phyloP scores from a whole-genome alignment of 2,113 vertebrate genomes.

The Petrocephalus zakoni region DNA sequence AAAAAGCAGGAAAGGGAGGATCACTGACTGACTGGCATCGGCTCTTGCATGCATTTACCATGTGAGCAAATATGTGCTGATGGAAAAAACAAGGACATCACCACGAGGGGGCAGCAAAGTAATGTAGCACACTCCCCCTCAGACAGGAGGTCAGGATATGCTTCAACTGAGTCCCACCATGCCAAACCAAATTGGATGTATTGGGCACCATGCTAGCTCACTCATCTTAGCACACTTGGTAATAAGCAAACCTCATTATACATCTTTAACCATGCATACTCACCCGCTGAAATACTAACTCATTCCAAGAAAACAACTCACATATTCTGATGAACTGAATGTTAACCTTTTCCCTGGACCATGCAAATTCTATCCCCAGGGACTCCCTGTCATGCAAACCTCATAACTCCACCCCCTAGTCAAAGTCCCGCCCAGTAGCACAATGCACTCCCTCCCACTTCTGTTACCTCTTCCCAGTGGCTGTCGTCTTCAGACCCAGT shows the following conservation, averaged over 20 bases:
- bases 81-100: not conserved
- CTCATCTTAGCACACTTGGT: slow-evolving; percentile 9
- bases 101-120: slow-evolving; percentile 14
- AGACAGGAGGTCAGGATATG: not conserved
- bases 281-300: not conserved
- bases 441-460: not conserved
- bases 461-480: slow-evolving; percentile 61
- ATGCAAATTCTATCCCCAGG: not conserved
- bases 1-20: slow-evolving; percentile 21
- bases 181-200: not conserved
- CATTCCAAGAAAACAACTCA: not conserved
- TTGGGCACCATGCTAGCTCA: not conserved
- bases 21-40: not conserved
- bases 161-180: slow-evolving; percentile 37
- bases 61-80: not conserved
- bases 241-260: not conserved
- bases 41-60: not conserved
- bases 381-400: not conserved
- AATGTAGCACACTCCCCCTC: slow-evolving; percentile 22
- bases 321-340: not conserved
- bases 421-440: not conserved
- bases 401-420: not conserved
- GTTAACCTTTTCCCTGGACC: not conserved
- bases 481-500: slow-evolving; percentile 41
- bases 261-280: not conserved